Base-by-base conservation (phyloP, 2,113 vertebrate genomes). In the Melanotaenia duboulayi region DNA sequence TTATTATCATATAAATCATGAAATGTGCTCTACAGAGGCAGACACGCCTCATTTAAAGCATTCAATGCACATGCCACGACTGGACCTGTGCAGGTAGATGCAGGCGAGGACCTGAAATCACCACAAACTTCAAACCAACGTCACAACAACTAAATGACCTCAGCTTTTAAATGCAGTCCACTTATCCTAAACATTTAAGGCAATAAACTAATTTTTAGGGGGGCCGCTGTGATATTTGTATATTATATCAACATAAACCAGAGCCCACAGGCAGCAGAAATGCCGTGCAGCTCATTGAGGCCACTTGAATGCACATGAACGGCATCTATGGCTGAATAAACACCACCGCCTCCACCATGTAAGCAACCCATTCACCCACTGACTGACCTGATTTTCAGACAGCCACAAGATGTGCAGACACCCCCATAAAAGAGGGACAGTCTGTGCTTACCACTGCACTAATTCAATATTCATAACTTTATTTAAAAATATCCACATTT, bases 401-500 rank as follows among this genome's bases (percentile, higher is more conserved):
- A 74, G 42, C 64, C 64, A 73, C 63, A 44, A 52, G 71, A 78
- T 80, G 74, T 66, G 78, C 81, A 83, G 60, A 74, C 65, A 59
- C 61, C 52, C 73, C 65, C 37, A 40, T 57, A 72, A 65, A 46
- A 12, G 37, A 8, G 40, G 65, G 28, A 75, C 73, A 67, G 64
- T 17, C 56, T 76, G 75, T 78, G 59, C 74, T 67, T 32, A 22
- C 1, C n/a, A 0, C 51, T 7, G 39, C 19, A 4, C 69, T 73
- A 49, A 81, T 83, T 87, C 67, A 91, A 89, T 86, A 90, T 87
- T 88, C 76, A 87, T 80, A 71, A 84, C 80, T 80, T 82, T 74
- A 76, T 76, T 71, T 84, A 79, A 85, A 90, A 86, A 87, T 78
- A 88, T 48, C 76, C 19, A 20, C 23, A 23, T 5, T 76, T 56